These are phyloP conservation scores for Myrmecobius fasciatus DNA, from an alignment of 2,113 vertebrate genomes.

Conservation along the genomic window DNA sequence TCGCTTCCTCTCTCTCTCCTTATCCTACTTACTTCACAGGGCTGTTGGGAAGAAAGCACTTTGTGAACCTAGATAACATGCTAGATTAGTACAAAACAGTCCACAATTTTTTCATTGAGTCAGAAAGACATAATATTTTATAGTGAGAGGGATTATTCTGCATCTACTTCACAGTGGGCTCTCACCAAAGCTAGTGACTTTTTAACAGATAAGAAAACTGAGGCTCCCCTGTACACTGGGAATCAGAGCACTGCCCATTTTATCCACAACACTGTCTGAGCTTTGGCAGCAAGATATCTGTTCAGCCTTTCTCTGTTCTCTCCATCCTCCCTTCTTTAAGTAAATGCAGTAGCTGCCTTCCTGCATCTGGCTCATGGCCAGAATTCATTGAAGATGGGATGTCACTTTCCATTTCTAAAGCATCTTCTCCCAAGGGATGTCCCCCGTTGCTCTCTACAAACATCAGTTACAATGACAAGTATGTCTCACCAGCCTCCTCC, in stretches of 20 bases:
- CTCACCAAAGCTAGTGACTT: fast-evolving
- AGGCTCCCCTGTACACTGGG: fast-evolving
- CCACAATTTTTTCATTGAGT: background rate
- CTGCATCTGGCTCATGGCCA: background rate
- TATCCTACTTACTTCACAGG: background rate
- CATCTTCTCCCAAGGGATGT: background rate
- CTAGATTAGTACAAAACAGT: background rate
- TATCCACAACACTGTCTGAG: background rate
- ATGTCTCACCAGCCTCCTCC: background rate
- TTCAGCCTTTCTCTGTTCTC: fast-evolving
- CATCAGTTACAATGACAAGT: background rate
- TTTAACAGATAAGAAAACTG: no score
- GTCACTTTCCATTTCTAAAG: background rate
- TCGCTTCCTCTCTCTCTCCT: background rate
- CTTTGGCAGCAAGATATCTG: background rate
- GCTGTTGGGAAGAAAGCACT: background rate
- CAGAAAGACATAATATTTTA: background rate
- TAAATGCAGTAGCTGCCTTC: background rate
- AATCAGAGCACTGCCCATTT: fast-evolving
- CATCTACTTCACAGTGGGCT: background rate
- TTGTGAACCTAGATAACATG: background rate
- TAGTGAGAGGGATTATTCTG: background rate
- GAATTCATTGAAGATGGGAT: fast-evolving
- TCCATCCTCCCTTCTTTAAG: fast-evolving
- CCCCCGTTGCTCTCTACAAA: background rate